Percentiles rank a stretch among this genome's conserved stretches.
These are phyloP conservation scores for Podiceps cristatus DNA, from an alignment of 2,113 vertebrate species.

Conservation along the genomic window DNA sequence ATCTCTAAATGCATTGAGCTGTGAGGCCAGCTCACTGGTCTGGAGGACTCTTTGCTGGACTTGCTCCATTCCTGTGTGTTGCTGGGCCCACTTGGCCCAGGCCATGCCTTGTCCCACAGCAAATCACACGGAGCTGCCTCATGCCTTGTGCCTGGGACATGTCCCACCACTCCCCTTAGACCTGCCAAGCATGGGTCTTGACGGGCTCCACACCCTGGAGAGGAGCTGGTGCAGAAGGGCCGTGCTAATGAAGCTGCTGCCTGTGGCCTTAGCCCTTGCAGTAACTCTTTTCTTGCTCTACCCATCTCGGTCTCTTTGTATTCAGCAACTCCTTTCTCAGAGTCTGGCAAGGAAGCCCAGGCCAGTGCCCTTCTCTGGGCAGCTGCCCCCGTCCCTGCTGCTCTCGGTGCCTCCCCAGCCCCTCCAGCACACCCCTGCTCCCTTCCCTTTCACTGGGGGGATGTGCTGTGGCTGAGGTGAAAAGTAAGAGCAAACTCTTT, in stretches of 20 bases:
- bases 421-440: rapidly evolving
- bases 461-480: neutral
- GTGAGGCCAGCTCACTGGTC: neutral
- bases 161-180: neutral
- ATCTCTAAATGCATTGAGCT: neutral
- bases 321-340: neutral
- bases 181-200: neutral
- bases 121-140: neutral
- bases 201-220: neutral
- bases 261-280: neutral
- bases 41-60: neutral
- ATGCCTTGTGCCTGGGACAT: neutral
- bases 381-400: neutral
- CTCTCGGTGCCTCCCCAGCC: neutral
- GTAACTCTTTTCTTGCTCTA: neutral
- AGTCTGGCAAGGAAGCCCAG: neutral
- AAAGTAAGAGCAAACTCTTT: rapidly evolving
- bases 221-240: neutral
- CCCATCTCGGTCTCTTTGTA: neutral
- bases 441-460: neutral
- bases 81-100: neutral
- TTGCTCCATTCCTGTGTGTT: neutral
- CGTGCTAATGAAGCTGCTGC: neutral
- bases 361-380: neutral
- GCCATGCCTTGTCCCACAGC: neutral